Evolutionary conservation across 2,888 invertebrate species (phyloP).

Genomic region (Trissolcus japonicus): DNA sequence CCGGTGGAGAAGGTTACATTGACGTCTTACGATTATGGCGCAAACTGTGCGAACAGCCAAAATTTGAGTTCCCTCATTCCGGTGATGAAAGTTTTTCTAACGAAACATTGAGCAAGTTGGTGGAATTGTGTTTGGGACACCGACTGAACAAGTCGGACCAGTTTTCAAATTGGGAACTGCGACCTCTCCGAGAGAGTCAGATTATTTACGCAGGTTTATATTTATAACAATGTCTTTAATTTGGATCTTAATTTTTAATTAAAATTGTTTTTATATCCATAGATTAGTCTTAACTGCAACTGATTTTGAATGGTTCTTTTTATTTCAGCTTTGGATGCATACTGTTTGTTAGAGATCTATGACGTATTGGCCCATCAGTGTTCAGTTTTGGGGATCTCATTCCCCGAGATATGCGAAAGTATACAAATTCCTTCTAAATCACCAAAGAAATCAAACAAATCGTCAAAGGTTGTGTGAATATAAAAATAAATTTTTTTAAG

Average conservation of each 20-base stretch:
- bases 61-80: constrained; percentile 79
- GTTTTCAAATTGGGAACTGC: constrained; percentile 92
- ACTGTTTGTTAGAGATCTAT: constrained; percentile 89
- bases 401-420: constrained; percentile 81
- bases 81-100: constrained; percentile 78
- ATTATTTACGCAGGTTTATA: constrained; percentile 84
- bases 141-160: constrained; percentile 92
- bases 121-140: constrained; percentile 85
- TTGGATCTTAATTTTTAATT: background rate
- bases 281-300: background rate
- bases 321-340: constrained; percentile 87
- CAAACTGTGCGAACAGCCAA: constrained; percentile 78
- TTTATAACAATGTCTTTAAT: no score
- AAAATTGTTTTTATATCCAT: background rate
- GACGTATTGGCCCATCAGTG: constrained; percentile 79
- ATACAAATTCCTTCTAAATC: constrained; percentile 74
- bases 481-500: background rate
- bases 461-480: constrained; percentile 28
- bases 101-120: constrained; percentile 85
- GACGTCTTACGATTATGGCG: constrained; percentile 81
- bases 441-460: constrained; percentile 76
- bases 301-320: constrained; percentile 19
- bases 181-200: constrained; percentile 88
- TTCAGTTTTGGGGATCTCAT: constrained; percentile 78
- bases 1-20: constrained; percentile 78